Evolutionary conservation across 2,113 vertebrate species (phyloP), one percentile per base, ranked within the genome.

Genomic region (Cynocephalus volans): DNA sequence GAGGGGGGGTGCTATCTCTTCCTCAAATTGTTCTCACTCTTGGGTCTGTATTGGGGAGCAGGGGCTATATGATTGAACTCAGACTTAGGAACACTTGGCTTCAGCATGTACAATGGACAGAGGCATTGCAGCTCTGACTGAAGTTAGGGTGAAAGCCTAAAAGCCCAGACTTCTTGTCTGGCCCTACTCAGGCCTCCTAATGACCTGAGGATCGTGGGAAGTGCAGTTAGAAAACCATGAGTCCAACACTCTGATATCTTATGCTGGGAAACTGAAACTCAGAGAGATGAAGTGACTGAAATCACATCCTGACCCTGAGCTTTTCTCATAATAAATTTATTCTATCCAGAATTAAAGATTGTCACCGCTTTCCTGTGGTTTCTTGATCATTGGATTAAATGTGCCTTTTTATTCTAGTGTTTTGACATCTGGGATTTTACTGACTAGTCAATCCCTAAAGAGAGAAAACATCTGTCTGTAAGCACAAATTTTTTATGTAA

Each of bases 31-130:
- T 75, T 79, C 54, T 41, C 11, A 93, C 33, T 26, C 52, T 73
- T 90, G 13, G 1, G 1, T 48, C 6, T 60, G 19, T 26, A 41
- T 3, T 18, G 12, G 26, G 54, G 3, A 33, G 41, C 7, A 3
- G 0, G 12, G 8, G 64, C 36, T 31, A 2, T 7, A 36, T 15
- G 5, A 3, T 18, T 21, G 1, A 5, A 24, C 17, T 52, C 48
- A 90, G 5, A 85, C 13, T 52, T 60, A 50, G 62, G 1, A 52
- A 24, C 6, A 7, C 0, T 60, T 75, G 8, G 2, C 13, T 92
- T 26, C 36, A 41, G 1, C 64, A 67, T 60, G 14, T 26, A 45
- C 60, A 76, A 26, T 21, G 12, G 5, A 33, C 31, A 33, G 48
- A 83, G 4, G 9, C 11, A 50, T n/a, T 84, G 11, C 4, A 80